Evolutionary conservation across 1,140 invertebrate genomes (phyloP).

Genomic region (Reticulitermes speratus): DNA sequence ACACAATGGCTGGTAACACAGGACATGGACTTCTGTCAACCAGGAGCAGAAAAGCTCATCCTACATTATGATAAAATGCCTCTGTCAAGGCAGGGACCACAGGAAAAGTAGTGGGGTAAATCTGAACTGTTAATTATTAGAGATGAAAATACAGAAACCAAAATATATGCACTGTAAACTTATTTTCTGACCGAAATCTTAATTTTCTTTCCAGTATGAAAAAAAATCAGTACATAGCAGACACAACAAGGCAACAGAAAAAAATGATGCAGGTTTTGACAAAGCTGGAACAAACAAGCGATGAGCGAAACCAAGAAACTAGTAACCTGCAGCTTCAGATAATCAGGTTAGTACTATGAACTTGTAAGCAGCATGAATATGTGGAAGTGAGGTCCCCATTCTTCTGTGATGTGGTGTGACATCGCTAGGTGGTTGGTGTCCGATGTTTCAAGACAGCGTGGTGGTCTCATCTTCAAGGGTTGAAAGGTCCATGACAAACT

Average conservation of each 20-base stretch:
- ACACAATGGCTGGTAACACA: too few relatives aligned
- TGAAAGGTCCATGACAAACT: too few relatives aligned
- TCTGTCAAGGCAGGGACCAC: too few relatives aligned
- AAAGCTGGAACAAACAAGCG: constrained; percentile 18
- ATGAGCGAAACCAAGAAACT: constrained; percentile 6
- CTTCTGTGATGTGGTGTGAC: too few relatives aligned
- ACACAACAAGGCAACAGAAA: constrained; percentile 12
- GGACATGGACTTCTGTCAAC: too few relatives aligned
- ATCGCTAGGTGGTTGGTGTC: too few relatives aligned
- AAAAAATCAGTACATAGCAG: constrained; percentile 21
- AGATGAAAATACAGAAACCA: background rate
- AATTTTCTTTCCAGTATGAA: background rate
- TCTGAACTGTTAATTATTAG: background rate
- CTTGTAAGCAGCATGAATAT: too few relatives aligned
- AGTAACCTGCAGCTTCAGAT: constrained; percentile 22
- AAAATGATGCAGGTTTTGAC: constrained; percentile 27
- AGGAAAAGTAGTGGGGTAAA: background rate
- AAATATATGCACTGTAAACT: too few relatives aligned
- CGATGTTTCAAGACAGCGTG: too few relatives aligned
- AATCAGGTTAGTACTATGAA: background rate
- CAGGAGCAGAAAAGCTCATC: background rate
- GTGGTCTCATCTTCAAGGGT: too few relatives aligned
- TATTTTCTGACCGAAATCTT: background rate
- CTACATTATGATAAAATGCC: background rate
- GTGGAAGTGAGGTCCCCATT: too few relatives aligned